Evolutionary conservation across 1,140 invertebrate species (phyloP).

Genomic region (Pogonomyrmex barbatus): DNA sequence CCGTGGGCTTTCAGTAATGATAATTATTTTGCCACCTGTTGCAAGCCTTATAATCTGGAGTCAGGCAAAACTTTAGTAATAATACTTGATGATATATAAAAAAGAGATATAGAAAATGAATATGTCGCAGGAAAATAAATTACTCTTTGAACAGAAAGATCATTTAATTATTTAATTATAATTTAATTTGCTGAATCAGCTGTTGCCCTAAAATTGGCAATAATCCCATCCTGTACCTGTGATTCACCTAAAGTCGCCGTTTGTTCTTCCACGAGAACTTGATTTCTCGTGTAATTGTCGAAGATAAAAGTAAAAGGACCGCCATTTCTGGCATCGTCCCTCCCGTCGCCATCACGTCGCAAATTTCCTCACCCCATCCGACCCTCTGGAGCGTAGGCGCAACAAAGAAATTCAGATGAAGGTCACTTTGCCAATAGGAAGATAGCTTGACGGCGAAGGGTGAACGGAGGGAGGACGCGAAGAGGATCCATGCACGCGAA

Average conservation of each 20-base stretch:
- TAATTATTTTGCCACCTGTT: constrained; percentile 50
- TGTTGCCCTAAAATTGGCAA: background rate
- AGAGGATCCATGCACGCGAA: constrained; percentile 35
- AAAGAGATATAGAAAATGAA: background rate
- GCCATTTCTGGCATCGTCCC: constrained; percentile 42
- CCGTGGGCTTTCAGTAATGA: constrained; percentile 14
- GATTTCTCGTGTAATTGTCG: background rate
- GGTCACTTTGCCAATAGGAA: constrained; percentile 76
- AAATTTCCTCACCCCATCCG: constrained; percentile 54
- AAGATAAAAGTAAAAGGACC: constrained; percentile 53
- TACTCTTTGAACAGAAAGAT: background rate
- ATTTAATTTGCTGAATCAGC: background rate
- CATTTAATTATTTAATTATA: background rate
- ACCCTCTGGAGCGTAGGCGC: constrained; percentile 76
- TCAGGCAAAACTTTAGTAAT: background rate
- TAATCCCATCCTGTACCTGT: background rate
- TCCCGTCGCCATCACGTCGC: constrained; percentile 11
- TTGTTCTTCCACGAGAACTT: background rate
- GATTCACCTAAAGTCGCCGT: background rate
- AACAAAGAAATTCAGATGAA: constrained; percentile 83
- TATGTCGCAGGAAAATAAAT: background rate
- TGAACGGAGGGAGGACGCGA: background rate
- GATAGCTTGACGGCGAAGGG: constrained; percentile 1
- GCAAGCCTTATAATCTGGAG: constrained; percentile 7
- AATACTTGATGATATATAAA: background rate